A percentile compares a stretch with the other conserved stretches of the same genome.
These are phyloP conservation scores for Mesitornis unicolor DNA, from an alignment of 2,113 vertebrate genomes.

Conservation along the genomic window DNA sequence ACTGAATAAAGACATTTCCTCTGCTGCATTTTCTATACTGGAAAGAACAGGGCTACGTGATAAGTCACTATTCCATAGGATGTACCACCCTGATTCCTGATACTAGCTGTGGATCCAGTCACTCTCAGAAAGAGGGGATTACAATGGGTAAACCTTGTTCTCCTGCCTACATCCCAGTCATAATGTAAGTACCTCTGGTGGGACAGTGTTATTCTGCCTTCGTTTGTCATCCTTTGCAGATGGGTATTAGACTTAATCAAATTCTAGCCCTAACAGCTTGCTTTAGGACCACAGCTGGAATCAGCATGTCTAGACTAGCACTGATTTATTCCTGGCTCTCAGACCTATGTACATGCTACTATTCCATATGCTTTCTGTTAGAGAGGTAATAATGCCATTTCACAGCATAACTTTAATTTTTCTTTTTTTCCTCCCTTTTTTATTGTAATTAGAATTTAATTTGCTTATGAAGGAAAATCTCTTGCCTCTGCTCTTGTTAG, in stretches of 20 bases:
- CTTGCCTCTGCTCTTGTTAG: not conserved
- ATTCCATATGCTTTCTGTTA: constrained; percentile 53
- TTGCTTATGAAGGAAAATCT: not conserved
- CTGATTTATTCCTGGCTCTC: constrained; percentile 53
- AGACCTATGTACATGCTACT: not conserved
- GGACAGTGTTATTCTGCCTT: not conserved
- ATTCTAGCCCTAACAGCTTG: not conserved
- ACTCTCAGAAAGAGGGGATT: not conserved
- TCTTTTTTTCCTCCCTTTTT: not conserved
- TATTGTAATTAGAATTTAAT: constrained; percentile 3
- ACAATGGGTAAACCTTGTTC: not conserved
- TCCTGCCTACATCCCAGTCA: not conserved
- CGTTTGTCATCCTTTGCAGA: not conserved
- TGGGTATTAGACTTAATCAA: not conserved
- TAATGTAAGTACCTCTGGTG: not conserved
- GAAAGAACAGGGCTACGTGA: not conserved
- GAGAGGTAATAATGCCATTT: constrained; percentile 30
- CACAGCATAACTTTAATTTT: not conserved
- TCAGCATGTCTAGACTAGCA: constrained; percentile 37
- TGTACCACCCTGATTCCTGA: not conserved
- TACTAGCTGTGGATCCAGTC: not conserved
- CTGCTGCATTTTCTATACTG: not conserved
- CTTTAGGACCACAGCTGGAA: constrained; percentile 51
- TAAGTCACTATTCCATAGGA: not conserved
- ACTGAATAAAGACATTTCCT: not conserved